Evolutionary conservation across 2,113 vertebrate genomes (phyloP).

Genomic region (Rousettus leschenaultii): DNA sequence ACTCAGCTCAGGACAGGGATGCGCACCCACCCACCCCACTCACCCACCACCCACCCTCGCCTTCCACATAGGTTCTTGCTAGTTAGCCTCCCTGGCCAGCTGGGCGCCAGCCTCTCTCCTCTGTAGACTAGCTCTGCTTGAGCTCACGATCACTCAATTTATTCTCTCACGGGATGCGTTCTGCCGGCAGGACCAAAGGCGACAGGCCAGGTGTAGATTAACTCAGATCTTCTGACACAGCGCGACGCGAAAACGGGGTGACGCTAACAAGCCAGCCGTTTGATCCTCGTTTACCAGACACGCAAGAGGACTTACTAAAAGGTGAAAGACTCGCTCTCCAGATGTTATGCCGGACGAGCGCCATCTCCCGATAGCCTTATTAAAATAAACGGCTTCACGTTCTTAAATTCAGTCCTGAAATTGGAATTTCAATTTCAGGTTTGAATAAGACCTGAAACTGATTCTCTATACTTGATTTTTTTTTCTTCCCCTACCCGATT

Average conservation of each 20-base stretch:
- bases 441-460: not conserved
- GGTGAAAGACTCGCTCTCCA: not conserved
- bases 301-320: not conserved
- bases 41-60: not conserved
- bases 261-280: not conserved
- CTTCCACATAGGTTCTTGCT: fast-evolving
- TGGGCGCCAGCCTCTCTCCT: not conserved
- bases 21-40: fast-evolving
- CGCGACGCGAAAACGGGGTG: not conserved
- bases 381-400: not conserved
- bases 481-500: not conserved
- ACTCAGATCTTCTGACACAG: not conserved
- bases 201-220: not conserved
- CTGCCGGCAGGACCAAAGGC: not conserved
- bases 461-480: not conserved
- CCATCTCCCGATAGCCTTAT: not conserved
- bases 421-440: not conserved
- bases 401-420: not conserved
- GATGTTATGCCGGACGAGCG: not conserved
- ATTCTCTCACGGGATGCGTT: fast-evolving
- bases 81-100: not conserved
- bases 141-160: not conserved
- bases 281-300: not conserved
- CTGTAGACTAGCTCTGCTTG: not conserved
- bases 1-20: not conserved